Conservation (phyloP, 2,888 invertebrate genomes). For the Latheticus oryzae region DNA sequence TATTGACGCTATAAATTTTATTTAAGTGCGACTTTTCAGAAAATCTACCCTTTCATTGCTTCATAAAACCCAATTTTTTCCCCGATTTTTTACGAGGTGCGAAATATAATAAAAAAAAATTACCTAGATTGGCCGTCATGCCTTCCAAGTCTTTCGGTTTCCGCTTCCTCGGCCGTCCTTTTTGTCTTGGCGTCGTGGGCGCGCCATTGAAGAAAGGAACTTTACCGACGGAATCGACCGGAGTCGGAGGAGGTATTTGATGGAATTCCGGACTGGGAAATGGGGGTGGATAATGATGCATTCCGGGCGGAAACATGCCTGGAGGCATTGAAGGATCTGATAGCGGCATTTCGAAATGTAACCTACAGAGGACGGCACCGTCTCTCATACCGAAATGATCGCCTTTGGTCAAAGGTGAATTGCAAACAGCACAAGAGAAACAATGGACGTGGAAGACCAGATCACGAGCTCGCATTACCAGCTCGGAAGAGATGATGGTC, state of each 20-base stretch:
- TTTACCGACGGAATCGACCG: constrained; percentile 65
- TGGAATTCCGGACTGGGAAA: constrained; percentile 68
- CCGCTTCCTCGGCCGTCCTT: constrained; percentile 92
- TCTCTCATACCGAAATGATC: constrained; percentile 95
- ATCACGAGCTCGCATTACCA: constrained; percentile 95
- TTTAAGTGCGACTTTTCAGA: constrained; percentile 42
- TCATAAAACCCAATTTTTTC: background rate
- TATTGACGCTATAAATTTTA: constrained; percentile 50
- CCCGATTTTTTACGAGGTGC: too few species aligned
- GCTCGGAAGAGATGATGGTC: constrained; percentile 88
- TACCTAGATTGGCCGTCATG: constrained; percentile 87
- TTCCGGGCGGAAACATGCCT: constrained; percentile 69
- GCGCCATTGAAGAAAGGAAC: constrained; percentile 71
- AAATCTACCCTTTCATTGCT: too few species aligned
- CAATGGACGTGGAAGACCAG: constrained; percentile 95
- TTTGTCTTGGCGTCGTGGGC: constrained; percentile 82
- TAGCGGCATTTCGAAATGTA: constrained; percentile 73
- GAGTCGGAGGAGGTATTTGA: constrained; percentile 66
- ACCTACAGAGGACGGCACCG: constrained; percentile 87
- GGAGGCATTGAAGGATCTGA: constrained; percentile 57
- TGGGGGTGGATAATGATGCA: constrained; percentile 69
- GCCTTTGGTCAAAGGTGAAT: constrained; percentile 87
- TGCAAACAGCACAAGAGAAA: constrained; percentile 93
- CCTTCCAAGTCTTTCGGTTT: constrained; percentile 91
- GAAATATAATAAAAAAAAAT: constrained; percentile 59